Evolutionary conservation across 2,888 invertebrate species (phyloP).

Genomic region (Teinopalpus imperialis): DNA sequence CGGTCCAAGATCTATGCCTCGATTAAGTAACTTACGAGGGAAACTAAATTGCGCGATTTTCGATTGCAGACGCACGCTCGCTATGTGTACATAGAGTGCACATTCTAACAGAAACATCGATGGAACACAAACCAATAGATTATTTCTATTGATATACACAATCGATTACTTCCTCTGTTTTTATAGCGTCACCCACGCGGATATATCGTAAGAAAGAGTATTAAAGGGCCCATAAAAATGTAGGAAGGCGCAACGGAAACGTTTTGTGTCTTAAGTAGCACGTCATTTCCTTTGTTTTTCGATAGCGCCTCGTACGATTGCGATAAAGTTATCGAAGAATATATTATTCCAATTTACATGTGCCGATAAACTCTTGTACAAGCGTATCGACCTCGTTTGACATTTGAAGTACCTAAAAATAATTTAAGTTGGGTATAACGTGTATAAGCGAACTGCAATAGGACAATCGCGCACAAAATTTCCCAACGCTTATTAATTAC

Average conservation of each 20-base stretch:
- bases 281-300: constrained; percentile 69
- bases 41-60: constrained; percentile 27
- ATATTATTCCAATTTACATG: constrained; percentile 59
- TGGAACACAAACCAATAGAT: constrained; percentile 16
- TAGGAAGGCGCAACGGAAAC: constrained; percentile 69
- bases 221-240: constrained; percentile 51
- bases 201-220: constrained; percentile 63
- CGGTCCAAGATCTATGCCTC: constrained; percentile 31
- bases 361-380: constrained; percentile 29
- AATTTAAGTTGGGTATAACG: constrained; percentile 1
- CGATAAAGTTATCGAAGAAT: constrained; percentile 59
- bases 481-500: constrained; percentile 70
- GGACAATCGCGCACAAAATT: constrained; percentile 45
- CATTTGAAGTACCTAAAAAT: neutral
- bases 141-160: constrained; percentile 37
- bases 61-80: constrained; percentile 24
- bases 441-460: constrained; percentile 29
- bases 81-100: constrained; percentile 8
- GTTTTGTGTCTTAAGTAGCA: constrained; percentile 61
- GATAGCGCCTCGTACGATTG: constrained; percentile 52
- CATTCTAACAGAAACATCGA: constrained; percentile 9
- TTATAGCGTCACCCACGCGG: constrained; percentile 45
- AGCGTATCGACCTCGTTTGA: constrained; percentile 34
- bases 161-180: constrained; percentile 59
- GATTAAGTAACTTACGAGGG: constrained; percentile 28